Base-by-base conservation (phyloP, 1,140 invertebrate genomes). In the Sinella curviseta region DNA sequence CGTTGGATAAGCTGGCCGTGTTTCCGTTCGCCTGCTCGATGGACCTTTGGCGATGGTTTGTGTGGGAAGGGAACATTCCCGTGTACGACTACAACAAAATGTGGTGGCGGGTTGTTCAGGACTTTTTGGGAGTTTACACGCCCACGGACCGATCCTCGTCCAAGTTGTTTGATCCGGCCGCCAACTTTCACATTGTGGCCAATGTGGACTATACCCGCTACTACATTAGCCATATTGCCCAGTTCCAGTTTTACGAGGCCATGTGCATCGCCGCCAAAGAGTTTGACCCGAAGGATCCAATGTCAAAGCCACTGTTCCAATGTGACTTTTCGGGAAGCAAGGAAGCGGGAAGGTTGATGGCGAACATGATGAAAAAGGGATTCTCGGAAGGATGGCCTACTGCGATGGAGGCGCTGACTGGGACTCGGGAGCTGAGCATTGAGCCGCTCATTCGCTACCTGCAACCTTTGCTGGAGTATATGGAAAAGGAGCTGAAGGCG, bases 301-400 rank as follows among this genome's bases (percentile, higher is more conserved):
- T 76, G 31, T 78, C 78, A 1, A 80, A 82, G 57, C 86, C 87
- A 0, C 80, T 89, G 31, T 84, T 88, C 78, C 83, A 83, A 30
- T 88, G 87, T 83, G 88, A 89, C 80, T 87, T 89, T 74, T 86
- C 87, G 79, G 80, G 84, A n/a, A 88, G 86, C 3, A 83, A 83
- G 77, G 82, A 81, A 36, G 89, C 88, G 17, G 89, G 89, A 34
- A 77, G 78, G 8, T 48, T 78, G 54, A 73, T 87, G 0, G 84
- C 76, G 86, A 86, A 84, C 80, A n/a, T n/a, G n/a, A n/a, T n/a
- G n/a, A n/a, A n/a, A n/a, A n/a, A n/a, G n/a, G n/a, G n/a, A n/a
- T n/a, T n/a, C n/a, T n/a, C n/a, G n/a, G n/a, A n/a, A n/a, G n/a
- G n/a, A n/a, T n/a, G n/a, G n/a, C n/a, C n/a, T n/a, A n/a, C n/a